These are phyloP conservation scores for Coryphaenoides rupestris DNA, from an alignment of 2,113 vertebrate species.

Conservation along the genomic window DNA sequence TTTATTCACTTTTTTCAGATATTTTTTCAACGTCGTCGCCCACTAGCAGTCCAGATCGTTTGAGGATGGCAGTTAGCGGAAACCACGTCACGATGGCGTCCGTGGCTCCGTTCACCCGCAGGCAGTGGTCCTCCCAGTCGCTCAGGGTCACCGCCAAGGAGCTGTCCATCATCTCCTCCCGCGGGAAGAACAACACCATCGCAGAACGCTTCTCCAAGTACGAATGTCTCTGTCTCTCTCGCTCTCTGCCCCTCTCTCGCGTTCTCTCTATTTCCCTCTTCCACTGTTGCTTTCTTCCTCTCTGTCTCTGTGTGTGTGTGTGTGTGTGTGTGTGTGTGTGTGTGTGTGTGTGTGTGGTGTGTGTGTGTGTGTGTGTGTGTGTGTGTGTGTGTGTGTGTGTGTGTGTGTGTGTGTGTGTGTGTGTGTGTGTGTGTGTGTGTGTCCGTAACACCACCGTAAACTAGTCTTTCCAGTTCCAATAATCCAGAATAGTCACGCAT, in stretches of 20 bases:
- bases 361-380: too few species aligned
- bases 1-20: background rate
- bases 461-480: background rate
- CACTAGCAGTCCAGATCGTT: background rate
- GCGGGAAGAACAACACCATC: constrained; percentile 82
- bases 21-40: background rate
- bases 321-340: too few species aligned
- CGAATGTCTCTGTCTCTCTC: constrained; percentile 42
- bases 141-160: constrained; percentile 89
- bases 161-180: constrained; percentile 83
- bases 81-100: constrained; percentile 73
- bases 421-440: background rate
- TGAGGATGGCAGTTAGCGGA: constrained; percentile 6
- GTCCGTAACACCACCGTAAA: background rate
- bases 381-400: too few species aligned
- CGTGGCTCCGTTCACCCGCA: constrained; percentile 80
- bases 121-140: constrained; percentile 86
- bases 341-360: too few species aligned
- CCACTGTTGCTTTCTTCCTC: background rate
- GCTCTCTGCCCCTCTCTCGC: background rate
- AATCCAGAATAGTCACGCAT: too few species aligned
- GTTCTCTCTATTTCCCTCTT: constrained; percentile 15
- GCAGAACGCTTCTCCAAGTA: constrained; percentile 90
- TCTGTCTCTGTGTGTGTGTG: too few species aligned
- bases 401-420: too few species aligned